These are phyloP conservation scores for Poecile montanus DNA, from an alignment of 2,797 vertebrate species.

Conservation along the genomic window DNA sequence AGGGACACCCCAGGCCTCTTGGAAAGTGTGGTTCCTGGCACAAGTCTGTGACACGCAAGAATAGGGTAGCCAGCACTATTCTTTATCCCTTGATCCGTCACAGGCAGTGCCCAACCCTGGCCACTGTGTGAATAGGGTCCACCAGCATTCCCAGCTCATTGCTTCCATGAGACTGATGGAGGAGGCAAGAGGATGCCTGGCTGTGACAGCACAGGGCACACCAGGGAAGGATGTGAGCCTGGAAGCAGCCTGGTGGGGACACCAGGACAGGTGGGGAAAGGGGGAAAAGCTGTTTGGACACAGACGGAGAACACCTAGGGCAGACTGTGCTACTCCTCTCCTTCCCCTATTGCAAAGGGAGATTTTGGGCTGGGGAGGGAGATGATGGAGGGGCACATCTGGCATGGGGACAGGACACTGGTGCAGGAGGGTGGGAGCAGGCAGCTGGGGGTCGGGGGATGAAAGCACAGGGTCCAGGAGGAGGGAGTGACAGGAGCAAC, in stretches of 20 bases:
- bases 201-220: neutral
- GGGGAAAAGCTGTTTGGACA: neutral
- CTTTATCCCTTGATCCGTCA: neutral
- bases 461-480: constrained; percentile 19
- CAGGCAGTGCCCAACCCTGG: neutral
- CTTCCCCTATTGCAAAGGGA: neutral
- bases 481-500: neutral
- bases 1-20: neutral
- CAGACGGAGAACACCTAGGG: neutral
- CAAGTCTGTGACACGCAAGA: neutral
- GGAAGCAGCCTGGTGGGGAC: neutral
- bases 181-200: neutral
- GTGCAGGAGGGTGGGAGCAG: neutral
- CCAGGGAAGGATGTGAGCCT: neutral
- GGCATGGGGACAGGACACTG: neutral
- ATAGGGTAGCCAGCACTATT: neutral
- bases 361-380: neutral
- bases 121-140: neutral
- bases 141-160: neutral
- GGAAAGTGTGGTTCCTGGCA: neutral
- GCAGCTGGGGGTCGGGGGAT: neutral
- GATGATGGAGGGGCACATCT: neutral
- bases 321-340: neutral
- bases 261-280: neutral
- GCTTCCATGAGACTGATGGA: neutral